phyloP scores from a whole-genome alignment of 2,888 invertebrate species.

The Fragum sueziense region DNA sequence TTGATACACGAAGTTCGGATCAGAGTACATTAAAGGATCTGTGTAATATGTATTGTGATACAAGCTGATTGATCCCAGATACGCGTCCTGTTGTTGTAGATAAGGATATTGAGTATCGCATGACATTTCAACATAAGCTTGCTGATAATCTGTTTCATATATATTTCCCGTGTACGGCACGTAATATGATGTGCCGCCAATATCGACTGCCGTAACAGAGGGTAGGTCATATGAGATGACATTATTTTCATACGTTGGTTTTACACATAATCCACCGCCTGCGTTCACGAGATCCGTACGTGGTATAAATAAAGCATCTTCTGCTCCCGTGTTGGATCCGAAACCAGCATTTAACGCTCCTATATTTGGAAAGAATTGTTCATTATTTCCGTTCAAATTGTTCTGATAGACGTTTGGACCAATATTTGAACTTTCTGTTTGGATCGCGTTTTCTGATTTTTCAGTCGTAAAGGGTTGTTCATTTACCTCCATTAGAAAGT shows the following conservation, averaged over 20 bases:
- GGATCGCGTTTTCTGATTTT: neutral
- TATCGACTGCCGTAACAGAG: neutral
- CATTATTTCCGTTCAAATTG: neutral
- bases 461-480: neutral
- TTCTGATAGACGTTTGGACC: neutral
- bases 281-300: slow-evolving; percentile 1
- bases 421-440: neutral
- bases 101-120: neutral
- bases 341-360: no score
- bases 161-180: neutral
- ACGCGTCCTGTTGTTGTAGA: neutral
- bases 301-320: slow-evolving; percentile 7
- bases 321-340: neutral
- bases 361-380: neutral
- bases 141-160: neutral
- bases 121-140: neutral
- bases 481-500: slow-evolving; percentile 18
- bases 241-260: neutral
- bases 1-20: neutral
- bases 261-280: neutral
- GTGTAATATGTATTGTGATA: neutral
- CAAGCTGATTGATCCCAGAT: neutral
- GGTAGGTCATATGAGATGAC: neutral
- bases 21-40: neutral
- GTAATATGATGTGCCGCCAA: neutral